phyloP scores from a whole-genome alignment of 2,113 vertebrate genomes.

The Psilopogon haemacephalus region DNA sequence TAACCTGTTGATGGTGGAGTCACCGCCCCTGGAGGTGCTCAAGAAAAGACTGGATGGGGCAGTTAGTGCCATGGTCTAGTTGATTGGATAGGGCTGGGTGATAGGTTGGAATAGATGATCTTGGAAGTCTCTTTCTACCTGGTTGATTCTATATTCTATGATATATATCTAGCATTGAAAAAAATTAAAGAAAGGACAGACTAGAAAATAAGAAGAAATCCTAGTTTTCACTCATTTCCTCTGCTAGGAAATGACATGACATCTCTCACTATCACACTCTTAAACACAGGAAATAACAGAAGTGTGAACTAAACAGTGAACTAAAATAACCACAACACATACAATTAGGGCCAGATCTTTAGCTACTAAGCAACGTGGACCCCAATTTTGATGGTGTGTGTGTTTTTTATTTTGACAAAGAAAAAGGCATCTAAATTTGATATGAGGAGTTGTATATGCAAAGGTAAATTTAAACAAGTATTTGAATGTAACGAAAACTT shows the following conservation, averaged over 20 bases:
- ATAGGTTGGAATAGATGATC: no score
- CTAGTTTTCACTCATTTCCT: background rate
- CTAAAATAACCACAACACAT: background rate
- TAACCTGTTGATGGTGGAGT: no score
- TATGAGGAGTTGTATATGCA: background rate
- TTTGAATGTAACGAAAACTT: background rate
- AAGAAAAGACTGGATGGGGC: no score
- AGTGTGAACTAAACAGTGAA: background rate
- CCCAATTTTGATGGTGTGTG: background rate
- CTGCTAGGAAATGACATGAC: background rate
- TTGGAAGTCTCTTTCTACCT: no score
- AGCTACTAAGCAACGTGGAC: background rate
- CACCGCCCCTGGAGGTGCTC: no score
- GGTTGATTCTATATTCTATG: no score
- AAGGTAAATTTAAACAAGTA: background rate
- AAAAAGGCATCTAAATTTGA: background rate
- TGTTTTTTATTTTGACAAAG: background rate
- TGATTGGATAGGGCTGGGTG: no score
- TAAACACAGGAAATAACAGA: background rate
- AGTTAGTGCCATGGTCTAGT: no score
- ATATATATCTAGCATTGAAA: background rate
- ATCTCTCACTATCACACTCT: background rate
- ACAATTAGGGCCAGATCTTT: background rate
- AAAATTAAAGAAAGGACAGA: background rate
- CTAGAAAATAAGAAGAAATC: background rate